Evolutionary conservation across 2,888 invertebrate genomes (phyloP), one percentile per base, ranked within the genome.

Genomic region (Sesia bembeciformis): DNA sequence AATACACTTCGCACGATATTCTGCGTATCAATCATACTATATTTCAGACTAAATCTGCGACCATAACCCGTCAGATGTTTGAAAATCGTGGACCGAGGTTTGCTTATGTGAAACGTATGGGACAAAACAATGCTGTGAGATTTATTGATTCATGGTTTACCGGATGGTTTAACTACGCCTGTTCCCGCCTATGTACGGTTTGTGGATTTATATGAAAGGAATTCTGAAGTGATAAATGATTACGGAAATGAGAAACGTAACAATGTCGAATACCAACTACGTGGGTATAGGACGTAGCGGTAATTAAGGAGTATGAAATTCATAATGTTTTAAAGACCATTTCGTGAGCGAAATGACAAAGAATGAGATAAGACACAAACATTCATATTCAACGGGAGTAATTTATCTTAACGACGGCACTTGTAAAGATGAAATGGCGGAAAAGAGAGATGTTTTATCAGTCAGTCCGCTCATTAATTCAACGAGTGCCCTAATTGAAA

Each of bases 401-500:
- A 65, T 64, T 66, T 65, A 67, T 66, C 62, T 65, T 62, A 65
- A 67, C 60, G 63, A 59, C 59, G 64, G 66, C 63, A 58, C 62
- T 58, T 62, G 59, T 64, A 63, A 64, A 67, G 67, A 72, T 70
- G 66, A 73, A 74, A 70, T 70, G 66, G 63, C 62, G 65, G 68
- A 64, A 69, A 66, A 74, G 69, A 70, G 67, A 70, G 66, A 71
- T 72, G 71, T 76, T 78, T 74, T 75, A 76, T 75, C 72, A 73
- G 69, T 65, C 66, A 69, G 69, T 63, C 66, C 70, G 65, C 67
- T 64, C 72, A 80, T 83, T 82, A 79, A 81, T 81, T 81, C 77
- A 74, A 79, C 65, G 74, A 72, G 72, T 67, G 65, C 59, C 67
- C 69, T 67, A 80, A 81, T 81, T 81, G 78, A 76, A 80, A 80